A percentile compares a stretch with the other conserved stretches of the same genome.
These are phyloP conservation scores for Hypomesus transpacificus DNA, from an alignment of 2,113 vertebrate genomes.

Conservation along the genomic window DNA sequence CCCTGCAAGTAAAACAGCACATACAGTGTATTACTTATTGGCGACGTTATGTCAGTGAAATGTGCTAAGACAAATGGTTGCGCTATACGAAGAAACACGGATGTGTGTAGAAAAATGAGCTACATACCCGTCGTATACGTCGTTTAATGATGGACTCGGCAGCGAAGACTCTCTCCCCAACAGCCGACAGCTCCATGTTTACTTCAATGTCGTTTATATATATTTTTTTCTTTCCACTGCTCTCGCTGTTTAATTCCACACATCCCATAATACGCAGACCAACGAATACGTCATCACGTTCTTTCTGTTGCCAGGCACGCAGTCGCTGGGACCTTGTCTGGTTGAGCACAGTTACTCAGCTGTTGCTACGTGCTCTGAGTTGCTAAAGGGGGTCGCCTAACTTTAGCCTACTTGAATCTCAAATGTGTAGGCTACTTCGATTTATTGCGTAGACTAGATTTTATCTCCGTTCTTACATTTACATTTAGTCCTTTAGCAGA, in stretches of 20 bases:
- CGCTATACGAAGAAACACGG: constrained; percentile 44
- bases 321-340: constrained; percentile 62
- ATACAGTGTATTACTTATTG: constrained; percentile 22
- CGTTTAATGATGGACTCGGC: constrained; percentile 93
- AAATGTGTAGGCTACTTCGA: background rate
- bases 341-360: constrained; percentile 69
- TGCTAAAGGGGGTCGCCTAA: constrained; percentile 43
- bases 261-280: constrained; percentile 92
- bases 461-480: too few species aligned
- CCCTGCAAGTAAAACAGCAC: constrained; percentile 76
- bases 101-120: constrained; percentile 23
- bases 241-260: constrained; percentile 78
- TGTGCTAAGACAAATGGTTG: constrained; percentile 47
- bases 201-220: constrained; percentile 67
- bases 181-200: constrained; percentile 94
- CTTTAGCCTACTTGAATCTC: background rate
- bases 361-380: constrained; percentile 72
- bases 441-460: too few species aligned
- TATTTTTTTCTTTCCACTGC: constrained; percentile 55
- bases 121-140: constrained; percentile 86
- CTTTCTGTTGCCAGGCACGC: constrained; percentile 73
- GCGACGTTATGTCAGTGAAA: background rate
- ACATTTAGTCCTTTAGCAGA: too few species aligned
- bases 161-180: constrained; percentile 92
- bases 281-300: constrained; percentile 82